Base-by-base conservation (phyloP, 2,113 vertebrate genomes). In the Dicerorhinus sumatrensis region DNA sequence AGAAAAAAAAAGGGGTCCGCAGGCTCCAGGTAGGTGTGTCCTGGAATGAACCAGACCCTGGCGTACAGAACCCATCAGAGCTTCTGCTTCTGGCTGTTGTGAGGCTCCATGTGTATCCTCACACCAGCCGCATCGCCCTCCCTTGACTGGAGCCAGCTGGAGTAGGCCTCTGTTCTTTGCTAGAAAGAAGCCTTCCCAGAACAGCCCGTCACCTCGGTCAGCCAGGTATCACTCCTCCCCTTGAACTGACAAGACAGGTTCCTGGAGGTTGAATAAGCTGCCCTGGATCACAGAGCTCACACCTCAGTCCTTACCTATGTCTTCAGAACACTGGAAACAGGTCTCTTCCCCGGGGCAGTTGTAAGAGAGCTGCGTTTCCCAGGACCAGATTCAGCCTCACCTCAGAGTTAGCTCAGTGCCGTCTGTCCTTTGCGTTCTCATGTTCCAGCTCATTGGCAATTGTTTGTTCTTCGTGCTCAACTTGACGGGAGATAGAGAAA, bases 391-490 rank as follows among this genome's bases (percentile, higher is more conserved):
- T 20, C 11, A 3, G 54, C n/a, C 39, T 89, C 67, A 16, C 39
- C 67, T 77, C 17, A 1, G 60, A 84, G 72, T 77, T 31, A 31
- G 18, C 93, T 94, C 70, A 62, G 39, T 29, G 89, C 73, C 1
- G 1, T 27, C 42, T 93, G 89, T 92, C 86, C 94, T 98, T 65
- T 94, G 89, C 75, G 12, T 79, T 46, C 73, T 96, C 31, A 3
- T 65, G 85, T 94, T 96, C 89, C 96, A 89, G 86, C 89, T 95
- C 73, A 80, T 91, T 5, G 2, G 39, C 14, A 31, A 90, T 85
- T 97, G 83, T 97, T 98, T 98, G 93, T 87, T 97, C 83, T 92
- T 51, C 23, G 69, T 72, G 81, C 65, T 94, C 54, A 81, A n/a
- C 76, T 96, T 97, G 92, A 95, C 94, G 88, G 70, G 80, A 96